Conservation (phyloP, 2,888 invertebrate species). For the Orthosia cruda region DNA sequence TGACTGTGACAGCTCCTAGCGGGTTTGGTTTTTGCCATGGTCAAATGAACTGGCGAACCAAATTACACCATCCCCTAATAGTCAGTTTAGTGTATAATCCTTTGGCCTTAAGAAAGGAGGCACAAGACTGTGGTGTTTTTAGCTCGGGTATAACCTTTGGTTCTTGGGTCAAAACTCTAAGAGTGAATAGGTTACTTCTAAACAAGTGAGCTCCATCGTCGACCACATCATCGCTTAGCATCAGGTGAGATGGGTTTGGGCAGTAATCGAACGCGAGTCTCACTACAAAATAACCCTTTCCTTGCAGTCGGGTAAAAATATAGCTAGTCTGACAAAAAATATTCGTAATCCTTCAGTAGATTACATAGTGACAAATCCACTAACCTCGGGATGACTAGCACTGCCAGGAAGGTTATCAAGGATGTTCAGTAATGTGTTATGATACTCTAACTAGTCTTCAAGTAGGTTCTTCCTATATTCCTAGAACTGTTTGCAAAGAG, state of each 20-base stretch:
- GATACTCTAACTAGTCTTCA: constrained; percentile 22
- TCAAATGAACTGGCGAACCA: background rate
- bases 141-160: too few relatives aligned
- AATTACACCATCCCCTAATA: background rate
- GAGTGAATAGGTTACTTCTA: too few relatives aligned
- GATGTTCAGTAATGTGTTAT: constrained; percentile 29
- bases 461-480: constrained; percentile 56
- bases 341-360: background rate
- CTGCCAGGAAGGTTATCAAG: constrained; percentile 2
- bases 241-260: too few relatives aligned
- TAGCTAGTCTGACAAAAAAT: background rate
- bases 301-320: background rate
- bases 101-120: background rate
- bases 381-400: constrained; percentile 5
- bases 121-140: background rate
- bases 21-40: background rate
- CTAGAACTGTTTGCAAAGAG: constrained; percentile 36
- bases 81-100: background rate
- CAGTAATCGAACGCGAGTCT: too few relatives aligned
- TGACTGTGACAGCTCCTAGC: background rate
- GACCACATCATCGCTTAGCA: too few relatives aligned
- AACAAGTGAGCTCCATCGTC: too few relatives aligned
- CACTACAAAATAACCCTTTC: too few relatives aligned
- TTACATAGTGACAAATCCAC: background rate
- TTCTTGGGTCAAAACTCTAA: too few relatives aligned